Conservation (phyloP, 2,888 invertebrate genomes). For the Scaptomyza parva region DNA sequence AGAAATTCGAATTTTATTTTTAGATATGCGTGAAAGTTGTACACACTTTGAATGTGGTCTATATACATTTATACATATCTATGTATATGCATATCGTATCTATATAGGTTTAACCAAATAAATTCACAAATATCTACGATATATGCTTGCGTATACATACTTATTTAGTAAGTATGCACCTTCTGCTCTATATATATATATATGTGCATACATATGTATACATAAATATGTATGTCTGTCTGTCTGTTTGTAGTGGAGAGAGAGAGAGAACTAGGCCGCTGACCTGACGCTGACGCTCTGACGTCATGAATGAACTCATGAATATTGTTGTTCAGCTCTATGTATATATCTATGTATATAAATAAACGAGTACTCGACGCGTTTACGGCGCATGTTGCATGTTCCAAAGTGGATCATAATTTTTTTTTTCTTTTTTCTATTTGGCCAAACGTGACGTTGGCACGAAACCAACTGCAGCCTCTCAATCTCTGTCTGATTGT, state of each 20-base stretch:
- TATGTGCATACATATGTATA: constrained; percentile 5
- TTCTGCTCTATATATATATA: neutral
- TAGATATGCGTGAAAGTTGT: constrained; percentile 63
- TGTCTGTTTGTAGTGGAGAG: constrained; percentile 33
- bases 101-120: constrained; percentile 19
- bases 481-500: constrained; percentile 4
- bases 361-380: constrained; percentile 50
- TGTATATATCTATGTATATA: constrained; percentile 45
- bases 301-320: constrained; percentile 84
- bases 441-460: constrained; percentile 50
- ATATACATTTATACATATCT: constrained; percentile 10
- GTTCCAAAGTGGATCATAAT: constrained; percentile 51
- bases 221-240: constrained; percentile 8
- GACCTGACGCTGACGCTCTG: constrained; percentile 83
- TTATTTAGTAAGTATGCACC: constrained; percentile 10
- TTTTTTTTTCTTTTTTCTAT: constrained; percentile 16
- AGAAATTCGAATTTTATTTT: constrained; percentile 69
- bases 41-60: constrained; percentile 34
- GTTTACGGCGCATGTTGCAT: constrained; percentile 59
- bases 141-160: neutral
- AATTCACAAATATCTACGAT: neutral
- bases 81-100: constrained; percentile 19
- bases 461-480: constrained; percentile 40
- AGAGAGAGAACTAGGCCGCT: constrained; percentile 83
- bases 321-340: constrained; percentile 56